These are phyloP conservation scores for Manduca sexta DNA, from an alignment of 1,140 invertebrate genomes.

Conservation along the genomic window DNA sequence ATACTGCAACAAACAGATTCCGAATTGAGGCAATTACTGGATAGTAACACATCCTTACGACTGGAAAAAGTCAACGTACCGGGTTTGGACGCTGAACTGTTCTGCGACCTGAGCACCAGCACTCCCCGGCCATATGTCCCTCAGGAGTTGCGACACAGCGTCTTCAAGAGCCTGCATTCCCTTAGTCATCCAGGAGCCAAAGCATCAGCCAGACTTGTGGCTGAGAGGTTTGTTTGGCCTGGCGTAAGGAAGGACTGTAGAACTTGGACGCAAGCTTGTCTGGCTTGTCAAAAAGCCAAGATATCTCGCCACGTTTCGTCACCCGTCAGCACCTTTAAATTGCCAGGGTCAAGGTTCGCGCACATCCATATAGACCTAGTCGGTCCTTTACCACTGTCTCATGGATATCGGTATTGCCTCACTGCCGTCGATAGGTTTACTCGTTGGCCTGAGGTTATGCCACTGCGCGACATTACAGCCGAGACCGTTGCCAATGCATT, in stretches of 20 bases:
- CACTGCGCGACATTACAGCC: background rate
- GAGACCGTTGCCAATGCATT: background rate
- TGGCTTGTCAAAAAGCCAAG: conserved; percentile 3
- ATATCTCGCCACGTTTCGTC: background rate
- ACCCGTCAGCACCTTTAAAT: background rate
- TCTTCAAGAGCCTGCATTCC: background rate
- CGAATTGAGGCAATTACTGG: conserved; percentile 1
- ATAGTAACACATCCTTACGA: background rate
- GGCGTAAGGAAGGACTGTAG: conserved; percentile 2
- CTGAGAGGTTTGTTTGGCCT: conserved; percentile 9
- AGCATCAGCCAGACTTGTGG: background rate
- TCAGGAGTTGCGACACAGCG: background rate
- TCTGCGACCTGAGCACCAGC: conserved; percentile 3
- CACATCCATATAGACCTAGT: conserved; percentile 2
- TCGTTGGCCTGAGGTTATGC: conserved; percentile 1
- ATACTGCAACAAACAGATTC: conserved; percentile 1
- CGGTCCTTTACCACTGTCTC: background rate
- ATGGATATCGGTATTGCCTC: background rate
- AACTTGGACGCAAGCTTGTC: conserved; percentile 1
- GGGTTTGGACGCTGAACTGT: background rate
- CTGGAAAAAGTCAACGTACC: conserved; percentile 1
- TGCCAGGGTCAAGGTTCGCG: background rate
- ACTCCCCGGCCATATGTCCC: conserved; percentile 4
- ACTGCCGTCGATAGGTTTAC: background rate
- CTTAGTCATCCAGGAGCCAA: conserved; percentile 9